A percentile compares a stretch with the other conserved stretches of the same genome.
Evolutionary conservation across 92 coral and sea anemone genomes (phyloP).

Genomic region (Palythoa caribaeorum): DNA sequence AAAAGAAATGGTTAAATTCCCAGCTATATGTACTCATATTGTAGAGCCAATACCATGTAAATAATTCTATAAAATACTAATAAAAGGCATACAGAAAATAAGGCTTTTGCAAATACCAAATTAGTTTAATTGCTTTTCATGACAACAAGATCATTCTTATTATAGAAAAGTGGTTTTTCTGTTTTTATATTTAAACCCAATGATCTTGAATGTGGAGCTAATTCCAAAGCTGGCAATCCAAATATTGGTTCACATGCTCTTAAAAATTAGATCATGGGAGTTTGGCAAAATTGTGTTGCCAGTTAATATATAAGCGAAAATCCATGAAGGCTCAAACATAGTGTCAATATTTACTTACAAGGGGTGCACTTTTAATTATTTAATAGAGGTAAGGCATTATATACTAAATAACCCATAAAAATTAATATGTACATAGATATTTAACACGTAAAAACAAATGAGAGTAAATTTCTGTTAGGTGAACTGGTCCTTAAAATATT

Average conservation of each 20-base stretch:
- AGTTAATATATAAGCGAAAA: constrained; percentile 6
- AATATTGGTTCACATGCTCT: constrained; percentile 10
- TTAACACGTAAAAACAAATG: constrained; percentile 4
- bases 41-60: not conserved
- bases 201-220: constrained; percentile 3
- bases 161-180: not conserved
- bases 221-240: not conserved
- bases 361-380: constrained; percentile 13
- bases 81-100: not conserved
- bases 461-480: constrained; percentile 1
- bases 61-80: not conserved
- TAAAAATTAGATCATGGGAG: constrained; percentile 10
- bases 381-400: constrained; percentile 9
- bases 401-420: constrained; percentile 3
- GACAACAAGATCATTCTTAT: not conserved
- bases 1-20: not conserved
- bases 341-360: constrained; percentile 3
- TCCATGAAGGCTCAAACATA: constrained; percentile 3
- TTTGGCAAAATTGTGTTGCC: not conserved
- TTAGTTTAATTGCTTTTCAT: constrained; percentile 4
- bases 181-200: not conserved
- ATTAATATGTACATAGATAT: not conserved
- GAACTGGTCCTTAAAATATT: constrained; percentile 13
- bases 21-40: not conserved
- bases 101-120: constrained; percentile 6